These are phyloP conservation scores for Eristalis pertinax DNA, from an alignment of 2,888 invertebrate genomes.

Conservation along the genomic window DNA sequence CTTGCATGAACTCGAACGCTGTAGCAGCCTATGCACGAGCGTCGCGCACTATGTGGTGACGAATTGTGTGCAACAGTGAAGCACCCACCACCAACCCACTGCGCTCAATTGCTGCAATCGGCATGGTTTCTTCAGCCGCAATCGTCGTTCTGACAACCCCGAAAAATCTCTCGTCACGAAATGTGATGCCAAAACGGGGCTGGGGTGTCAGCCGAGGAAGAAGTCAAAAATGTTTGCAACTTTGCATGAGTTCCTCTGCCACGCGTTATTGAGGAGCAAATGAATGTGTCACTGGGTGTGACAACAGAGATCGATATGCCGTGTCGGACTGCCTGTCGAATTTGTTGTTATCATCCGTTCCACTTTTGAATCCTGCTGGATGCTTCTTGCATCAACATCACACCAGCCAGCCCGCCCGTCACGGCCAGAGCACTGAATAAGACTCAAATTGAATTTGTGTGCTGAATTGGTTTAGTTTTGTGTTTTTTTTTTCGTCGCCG, in stretches of 20 bases:
- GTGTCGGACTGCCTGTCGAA: slow-evolving; percentile 47
- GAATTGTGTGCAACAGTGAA: slow-evolving; percentile 40
- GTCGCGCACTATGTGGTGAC: slow-evolving; percentile 41
- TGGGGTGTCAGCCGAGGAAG: slow-evolving; percentile 27
- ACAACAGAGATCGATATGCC: slow-evolving; percentile 29
- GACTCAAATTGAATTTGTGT: slow-evolving; percentile 68
- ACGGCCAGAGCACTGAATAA: slow-evolving; percentile 43
- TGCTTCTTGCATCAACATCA: slow-evolving; percentile 6
- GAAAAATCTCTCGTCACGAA: slow-evolving; percentile 1
- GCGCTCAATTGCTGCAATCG: slow-evolving; percentile 43
- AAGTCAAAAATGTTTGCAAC: slow-evolving; percentile 57
- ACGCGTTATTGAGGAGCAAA: slow-evolving; percentile 19
- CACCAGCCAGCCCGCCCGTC: slow-evolving; percentile 25
- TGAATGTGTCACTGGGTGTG: slow-evolving; percentile 33
- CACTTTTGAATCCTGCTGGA: background rate
- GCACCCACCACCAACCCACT: background rate
- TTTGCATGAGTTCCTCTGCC: slow-evolving; percentile 52
- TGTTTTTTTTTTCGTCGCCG: background rate
- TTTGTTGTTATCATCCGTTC: slow-evolving; percentile 45
- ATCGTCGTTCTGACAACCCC: background rate
- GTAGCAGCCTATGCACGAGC: background rate
- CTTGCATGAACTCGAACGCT: slow-evolving; percentile 19
- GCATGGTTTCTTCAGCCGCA: slow-evolving; percentile 22
- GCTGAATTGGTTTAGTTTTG: slow-evolving; percentile 22
- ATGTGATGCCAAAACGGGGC: background rate